Evolutionary conservation across 2,113 vertebrate species (phyloP), one percentile per base, ranked within the genome.

Genomic region (Ammodytes dubius): DNA sequence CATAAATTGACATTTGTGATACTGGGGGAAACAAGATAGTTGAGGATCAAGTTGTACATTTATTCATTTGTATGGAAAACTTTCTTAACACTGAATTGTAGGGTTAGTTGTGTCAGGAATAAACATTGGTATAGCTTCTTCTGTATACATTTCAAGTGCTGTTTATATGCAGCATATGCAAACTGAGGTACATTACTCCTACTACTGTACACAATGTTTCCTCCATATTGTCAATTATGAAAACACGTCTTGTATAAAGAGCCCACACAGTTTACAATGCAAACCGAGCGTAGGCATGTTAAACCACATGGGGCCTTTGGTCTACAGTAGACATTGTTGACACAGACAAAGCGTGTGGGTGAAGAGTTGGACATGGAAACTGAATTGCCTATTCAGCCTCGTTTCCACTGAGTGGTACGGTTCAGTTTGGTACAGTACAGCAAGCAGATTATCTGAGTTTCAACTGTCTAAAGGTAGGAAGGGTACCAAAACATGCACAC

Each of bases 341-440:
- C 81, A 60, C 35, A 40, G 14, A 59, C 27, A 49, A 15, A 53
- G 57, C 5, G 78, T n/a, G 88, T 85, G 54, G 70, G 87, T 17
- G 57, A 64, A 49, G 50, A 59, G 77, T 70, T 80, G 47, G 61
- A 63, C 56, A 47, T n/a, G 35, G 35, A 17, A 80, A 47, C 15
- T 43, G 58, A 67, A 83, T 60, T 27, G 27, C 27, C 27, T 27
- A 27, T 27, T 1, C 27, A 27, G 27, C 27, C 27, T 27, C 27
- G 27, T 27, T 27, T 27, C 27, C 27, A 27, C 27, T 27, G 27
- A 27, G 27, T 27, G 27, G 27, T 27, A 27, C 27, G 27, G 27
- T 27, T 27, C 27, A 27, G 27, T 27, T 27, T 27, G 27, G 27
- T 27, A 27, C 27, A 27, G 27, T 27, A 27, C 27, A 27, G 27